Evolutionary conservation across 2,888 invertebrate genomes (phyloP), one percentile per base, ranked within the genome.

Genomic region (Mythimna pallens): DNA sequence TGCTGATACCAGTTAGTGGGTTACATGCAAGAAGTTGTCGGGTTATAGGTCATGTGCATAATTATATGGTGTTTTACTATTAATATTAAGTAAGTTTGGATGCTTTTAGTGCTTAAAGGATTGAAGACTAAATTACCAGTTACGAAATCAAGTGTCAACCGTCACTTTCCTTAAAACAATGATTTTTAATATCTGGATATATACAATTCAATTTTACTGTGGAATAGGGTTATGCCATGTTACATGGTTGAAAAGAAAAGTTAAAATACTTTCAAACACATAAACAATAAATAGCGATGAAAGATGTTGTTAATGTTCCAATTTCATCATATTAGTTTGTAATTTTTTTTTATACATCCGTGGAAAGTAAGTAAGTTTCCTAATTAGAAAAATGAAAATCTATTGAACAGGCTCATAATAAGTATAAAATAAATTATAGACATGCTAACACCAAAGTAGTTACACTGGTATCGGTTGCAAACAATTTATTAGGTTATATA

Each of bases 1-100:
- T 97, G 95, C 93, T 93, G 90, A 94, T 91, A 93, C 94, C 92
- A 86, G 93, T 94, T 93, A 94, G 92, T 92, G 80, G 77, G 87
- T 92, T 91, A 91, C 76, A 86, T 87, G 87, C 83, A 64, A 70
- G 54, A 71, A 85, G 68, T 83, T 64, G 58, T 58, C 43, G 59
- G 17, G 61, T 67, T 71, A 57, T 25, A 55, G 30, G 30, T 70
- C 34, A 9, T 43, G 59, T 83, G 63, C 52, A 20, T 14, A 66
- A 40, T 47, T 47, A 17, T 47, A 52, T n/a, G 47, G 36, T 64
- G 22, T 65, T 57, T 5, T 36, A 43, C 12, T 58, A 78, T 47
- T 40, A 73, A 22, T 12, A 78, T 43, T 58, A 52, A 30, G 20
- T 17, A 20, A 66, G n/a, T 17, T 68, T 36, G 62, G 12, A 52